Evolutionary conservation across 2,797 vertebrate species (phyloP).

Genomic region (Onychomys leucogaster): DNA sequence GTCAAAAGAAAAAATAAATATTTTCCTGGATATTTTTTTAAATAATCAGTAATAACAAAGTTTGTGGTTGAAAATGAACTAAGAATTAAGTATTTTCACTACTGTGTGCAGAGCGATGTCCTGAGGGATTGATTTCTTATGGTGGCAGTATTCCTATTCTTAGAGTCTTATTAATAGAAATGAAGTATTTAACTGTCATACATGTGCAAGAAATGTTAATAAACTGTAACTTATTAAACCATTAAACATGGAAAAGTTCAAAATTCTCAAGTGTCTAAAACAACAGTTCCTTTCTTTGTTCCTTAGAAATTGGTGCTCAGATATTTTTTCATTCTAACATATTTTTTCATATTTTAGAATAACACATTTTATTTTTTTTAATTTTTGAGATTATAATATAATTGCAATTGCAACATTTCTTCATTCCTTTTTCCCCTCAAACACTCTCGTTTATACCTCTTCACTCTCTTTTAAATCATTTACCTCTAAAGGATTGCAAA

Average conservation of each 20-base stretch:
- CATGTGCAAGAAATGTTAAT: neutral
- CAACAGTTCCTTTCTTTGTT: neutral
- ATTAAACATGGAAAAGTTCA: neutral
- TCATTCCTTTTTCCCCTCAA: neutral
- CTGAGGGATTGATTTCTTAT: neutral
- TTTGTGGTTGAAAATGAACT: neutral
- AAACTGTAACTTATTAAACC: neutral
- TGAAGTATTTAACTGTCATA: neutral
- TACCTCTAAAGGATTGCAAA: neutral
- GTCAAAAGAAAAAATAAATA: neutral
- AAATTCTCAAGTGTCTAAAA: neutral
- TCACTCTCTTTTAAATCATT: neutral
- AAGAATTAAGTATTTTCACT: conserved; percentile 53
- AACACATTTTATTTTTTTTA: neutral
- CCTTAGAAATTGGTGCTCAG: neutral
- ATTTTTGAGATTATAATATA: neutral
- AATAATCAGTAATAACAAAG: neutral
- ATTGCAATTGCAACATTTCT: neutral
- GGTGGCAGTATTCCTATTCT: neutral
- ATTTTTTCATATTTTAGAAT: neutral
- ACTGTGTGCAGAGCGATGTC: neutral
- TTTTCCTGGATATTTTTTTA: conserved; percentile 36
- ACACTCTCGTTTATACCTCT: neutral
- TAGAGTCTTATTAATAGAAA: neutral
- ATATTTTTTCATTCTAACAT: neutral